Evolutionary conservation across 2,888 invertebrate species (phyloP).

Genomic region (Stegana nigrithorax): DNA sequence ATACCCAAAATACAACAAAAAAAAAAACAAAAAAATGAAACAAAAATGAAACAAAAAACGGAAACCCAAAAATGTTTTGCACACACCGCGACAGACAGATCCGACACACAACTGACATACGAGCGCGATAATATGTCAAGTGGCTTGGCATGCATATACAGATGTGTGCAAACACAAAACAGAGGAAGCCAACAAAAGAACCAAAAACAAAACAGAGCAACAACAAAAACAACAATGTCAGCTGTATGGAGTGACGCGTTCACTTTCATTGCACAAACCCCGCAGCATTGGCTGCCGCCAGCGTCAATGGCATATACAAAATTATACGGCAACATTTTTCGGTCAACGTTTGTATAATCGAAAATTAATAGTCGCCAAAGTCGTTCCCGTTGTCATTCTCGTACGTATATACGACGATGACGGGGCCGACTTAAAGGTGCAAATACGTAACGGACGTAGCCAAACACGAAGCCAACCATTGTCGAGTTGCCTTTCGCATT

Average conservation of each 20-base stretch:
- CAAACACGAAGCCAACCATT: conserved; percentile 16
- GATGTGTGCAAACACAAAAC: not conserved
- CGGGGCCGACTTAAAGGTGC: too few relatives aligned
- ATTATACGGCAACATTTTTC: not conserved
- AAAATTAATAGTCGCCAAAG: conserved; percentile 49
- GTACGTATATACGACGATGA: too few relatives aligned
- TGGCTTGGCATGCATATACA: too few relatives aligned
- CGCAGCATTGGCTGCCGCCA: too few relatives aligned
- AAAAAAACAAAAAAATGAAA: not conserved
- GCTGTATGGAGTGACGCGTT: not conserved
- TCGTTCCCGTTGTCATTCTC: conserved; percentile 34
- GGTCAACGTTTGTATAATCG: conserved; percentile 35
- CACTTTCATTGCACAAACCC: not conserved
- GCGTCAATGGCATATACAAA: too few relatives aligned
- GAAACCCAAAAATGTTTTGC: not conserved
- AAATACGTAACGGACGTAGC: conserved; percentile 26
- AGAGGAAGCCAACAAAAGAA: not conserved
- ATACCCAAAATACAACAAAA: too few relatives aligned
- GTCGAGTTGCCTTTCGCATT: conserved; percentile 29
- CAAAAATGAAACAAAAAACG: not conserved
- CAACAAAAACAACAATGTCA: not conserved
- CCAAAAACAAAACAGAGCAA: not conserved
- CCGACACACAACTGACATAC: conserved; percentile 13
- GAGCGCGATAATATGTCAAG: conserved; percentile 11
- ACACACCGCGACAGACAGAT: not conserved